A percentile compares a stretch with the other conserved stretches of the same genome.
Evolutionary conservation across 2,888 invertebrate genomes (phyloP).

Genomic region (Macrophya annulata): DNA sequence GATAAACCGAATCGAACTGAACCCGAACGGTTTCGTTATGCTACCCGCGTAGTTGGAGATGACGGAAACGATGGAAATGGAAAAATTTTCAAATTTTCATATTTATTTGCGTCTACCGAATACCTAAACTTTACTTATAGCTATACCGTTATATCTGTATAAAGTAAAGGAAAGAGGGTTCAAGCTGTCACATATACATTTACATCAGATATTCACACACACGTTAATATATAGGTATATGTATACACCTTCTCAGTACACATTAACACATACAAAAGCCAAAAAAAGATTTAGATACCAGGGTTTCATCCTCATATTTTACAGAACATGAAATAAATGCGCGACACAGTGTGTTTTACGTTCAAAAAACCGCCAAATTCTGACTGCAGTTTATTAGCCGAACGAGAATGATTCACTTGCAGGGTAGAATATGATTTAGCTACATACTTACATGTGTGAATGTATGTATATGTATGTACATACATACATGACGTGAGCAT

Average conservation of each 20-base stretch:
- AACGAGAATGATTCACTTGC: neutral
- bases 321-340: neutral
- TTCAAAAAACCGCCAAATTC: neutral
- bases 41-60: conserved; percentile 24
- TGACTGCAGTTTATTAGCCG: conserved; percentile 8
- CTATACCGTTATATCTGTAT: conserved; percentile 4
- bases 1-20: conserved; percentile 16
- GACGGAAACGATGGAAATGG: conserved; percentile 50
- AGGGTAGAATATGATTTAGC: neutral
- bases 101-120: conserved; percentile 23
- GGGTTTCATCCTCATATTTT: neutral
- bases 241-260: neutral
- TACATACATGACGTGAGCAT: conserved; percentile 16
- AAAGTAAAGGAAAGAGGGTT: neutral
- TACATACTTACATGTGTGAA: neutral
- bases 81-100: conserved; percentile 23
- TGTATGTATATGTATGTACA: too few relatives aligned
- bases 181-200: conserved; percentile 29
- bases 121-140: neutral
- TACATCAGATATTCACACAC: neutral
- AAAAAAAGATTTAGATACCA: neutral
- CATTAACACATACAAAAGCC: neutral
- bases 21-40: conserved; percentile 2
- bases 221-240: neutral
- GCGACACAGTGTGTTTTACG: neutral